These are phyloP conservation scores for Spilogale gracilis DNA, from an alignment of 2,113 vertebrate species.

Conservation along the genomic window DNA sequence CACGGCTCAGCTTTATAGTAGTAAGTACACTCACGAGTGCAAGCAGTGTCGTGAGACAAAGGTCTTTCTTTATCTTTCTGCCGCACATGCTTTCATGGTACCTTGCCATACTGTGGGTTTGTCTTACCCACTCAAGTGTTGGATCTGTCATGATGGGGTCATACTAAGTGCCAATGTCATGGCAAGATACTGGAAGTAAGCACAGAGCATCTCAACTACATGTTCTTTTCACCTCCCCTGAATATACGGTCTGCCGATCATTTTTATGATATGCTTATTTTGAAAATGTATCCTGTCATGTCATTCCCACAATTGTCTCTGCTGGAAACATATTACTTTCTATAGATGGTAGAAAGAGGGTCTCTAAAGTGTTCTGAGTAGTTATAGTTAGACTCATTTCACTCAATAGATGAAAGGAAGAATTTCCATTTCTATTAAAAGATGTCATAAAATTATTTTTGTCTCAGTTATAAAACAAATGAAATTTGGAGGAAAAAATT, in stretches of 20 bases:
- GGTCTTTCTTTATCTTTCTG: background rate
- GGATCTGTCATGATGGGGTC: slow-evolving; percentile 30
- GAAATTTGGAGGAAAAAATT: background rate
- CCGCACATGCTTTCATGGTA: background rate
- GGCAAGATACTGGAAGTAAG: slow-evolving; percentile 13
- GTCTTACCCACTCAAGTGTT: background rate
- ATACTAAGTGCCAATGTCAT: background rate
- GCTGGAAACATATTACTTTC: background rate
- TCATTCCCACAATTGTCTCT: background rate
- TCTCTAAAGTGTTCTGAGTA: slow-evolving; percentile 7
- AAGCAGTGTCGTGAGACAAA: slow-evolving; percentile 71
- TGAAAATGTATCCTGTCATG: background rate
- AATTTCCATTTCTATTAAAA: slow-evolving; percentile 46
- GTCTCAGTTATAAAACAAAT: slow-evolving; percentile 9
- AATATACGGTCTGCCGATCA: background rate
- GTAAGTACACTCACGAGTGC: slow-evolving; percentile 45
- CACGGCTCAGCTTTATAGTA: slow-evolving; percentile 23
- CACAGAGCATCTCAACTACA: background rate
- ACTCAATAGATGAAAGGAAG: slow-evolving; percentile 41
- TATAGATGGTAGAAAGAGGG: background rate
- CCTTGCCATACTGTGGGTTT: slow-evolving; percentile 28
- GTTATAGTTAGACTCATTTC: slow-evolving; percentile 23
- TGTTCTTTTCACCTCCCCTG: background rate
- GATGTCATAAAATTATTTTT: slow-evolving; percentile 56
- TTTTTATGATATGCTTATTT: slow-evolving; percentile 48